These are phyloP conservation scores for Solea solea DNA, from an alignment of 2,113 vertebrate species.

Conservation along the genomic window DNA sequence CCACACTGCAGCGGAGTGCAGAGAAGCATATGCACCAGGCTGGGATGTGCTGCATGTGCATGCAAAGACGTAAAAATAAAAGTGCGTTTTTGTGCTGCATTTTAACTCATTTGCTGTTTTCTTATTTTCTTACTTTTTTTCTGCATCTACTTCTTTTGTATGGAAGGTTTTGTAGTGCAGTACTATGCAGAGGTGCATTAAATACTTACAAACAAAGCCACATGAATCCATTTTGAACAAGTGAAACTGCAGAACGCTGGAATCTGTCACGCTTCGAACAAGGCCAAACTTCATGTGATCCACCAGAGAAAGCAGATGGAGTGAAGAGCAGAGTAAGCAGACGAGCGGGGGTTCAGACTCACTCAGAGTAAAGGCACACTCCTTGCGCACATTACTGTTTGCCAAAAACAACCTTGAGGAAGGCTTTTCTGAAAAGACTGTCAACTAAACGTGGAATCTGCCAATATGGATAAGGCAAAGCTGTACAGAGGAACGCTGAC, in stretches of 20 bases:
- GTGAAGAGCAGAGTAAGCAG: constrained; percentile 3
- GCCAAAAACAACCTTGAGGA: constrained; percentile 24
- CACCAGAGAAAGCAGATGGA: constrained; percentile 6
- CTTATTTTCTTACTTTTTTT: neutral
- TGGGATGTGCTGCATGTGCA: constrained; percentile 25
- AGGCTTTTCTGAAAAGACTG: constrained; percentile 49
- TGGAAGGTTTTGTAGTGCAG: too few species aligned
- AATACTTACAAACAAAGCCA: constrained; percentile 2
- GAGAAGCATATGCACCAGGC: constrained; percentile 49
- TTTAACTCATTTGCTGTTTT: neutral
- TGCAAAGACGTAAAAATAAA: neutral
- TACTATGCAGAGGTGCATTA: neutral
- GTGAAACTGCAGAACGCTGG: constrained; percentile 1
- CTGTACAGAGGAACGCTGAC: constrained; percentile 42
- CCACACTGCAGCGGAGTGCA: constrained; percentile 75
- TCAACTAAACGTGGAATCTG: constrained; percentile 33
- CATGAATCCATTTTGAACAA: constrained; percentile 18
- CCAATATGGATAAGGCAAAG: constrained; percentile 42
- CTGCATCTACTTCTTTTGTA: constrained; percentile 5
- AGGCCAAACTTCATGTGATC: constrained; percentile 20
- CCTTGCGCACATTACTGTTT: constrained; percentile 25
- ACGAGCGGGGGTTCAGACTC: constrained; percentile 9
- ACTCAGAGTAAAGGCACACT: constrained; percentile 21
- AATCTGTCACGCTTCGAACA: constrained; percentile 16
- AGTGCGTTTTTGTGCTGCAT: neutral